Evolutionary conservation across 2,888 invertebrate species (phyloP).

Genomic region (Ctenicera cuprea): DNA sequence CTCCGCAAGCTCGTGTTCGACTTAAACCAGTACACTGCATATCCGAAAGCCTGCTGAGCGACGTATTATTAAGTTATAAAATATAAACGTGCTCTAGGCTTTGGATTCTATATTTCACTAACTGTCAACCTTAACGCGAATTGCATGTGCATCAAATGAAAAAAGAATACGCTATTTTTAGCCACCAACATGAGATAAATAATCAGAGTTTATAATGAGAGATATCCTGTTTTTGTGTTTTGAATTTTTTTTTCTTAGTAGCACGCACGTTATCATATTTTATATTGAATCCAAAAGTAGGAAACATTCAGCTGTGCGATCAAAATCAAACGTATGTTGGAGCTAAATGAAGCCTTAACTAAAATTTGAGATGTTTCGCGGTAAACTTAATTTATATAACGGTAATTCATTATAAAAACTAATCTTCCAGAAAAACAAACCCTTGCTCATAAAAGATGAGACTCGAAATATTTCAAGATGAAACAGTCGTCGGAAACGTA

Average conservation of each 20-base stretch:
- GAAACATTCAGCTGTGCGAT: no score
- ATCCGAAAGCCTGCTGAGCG: slow-evolving; percentile 59
- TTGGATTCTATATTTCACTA: slow-evolving; percentile 61
- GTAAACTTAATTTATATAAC: no score
- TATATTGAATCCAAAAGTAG: no score
- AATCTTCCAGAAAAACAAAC: no score
- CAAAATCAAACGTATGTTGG: no score
- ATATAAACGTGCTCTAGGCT: slow-evolving; percentile 59
- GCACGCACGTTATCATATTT: no score
- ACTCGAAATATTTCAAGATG: no score
- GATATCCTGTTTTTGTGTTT: background rate
- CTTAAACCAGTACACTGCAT: slow-evolving; percentile 54
- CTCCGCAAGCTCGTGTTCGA: slow-evolving; percentile 48
- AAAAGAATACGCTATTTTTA: slow-evolving; percentile 35
- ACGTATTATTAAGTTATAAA: slow-evolving; percentile 63
- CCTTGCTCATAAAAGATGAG: no score
- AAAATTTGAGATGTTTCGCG: no score
- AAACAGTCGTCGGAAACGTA: no score
- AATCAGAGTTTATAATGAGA: slow-evolving; percentile 1
- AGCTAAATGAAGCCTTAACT: no score
- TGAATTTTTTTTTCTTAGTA: background rate
- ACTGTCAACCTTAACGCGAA: slow-evolving; percentile 61
- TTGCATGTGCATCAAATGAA: slow-evolving; percentile 46
- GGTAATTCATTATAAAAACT: no score
- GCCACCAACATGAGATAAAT: background rate